Evolutionary conservation across 2,888 invertebrate species (phyloP).

Genomic region (Margaritifera margaritifera): DNA sequence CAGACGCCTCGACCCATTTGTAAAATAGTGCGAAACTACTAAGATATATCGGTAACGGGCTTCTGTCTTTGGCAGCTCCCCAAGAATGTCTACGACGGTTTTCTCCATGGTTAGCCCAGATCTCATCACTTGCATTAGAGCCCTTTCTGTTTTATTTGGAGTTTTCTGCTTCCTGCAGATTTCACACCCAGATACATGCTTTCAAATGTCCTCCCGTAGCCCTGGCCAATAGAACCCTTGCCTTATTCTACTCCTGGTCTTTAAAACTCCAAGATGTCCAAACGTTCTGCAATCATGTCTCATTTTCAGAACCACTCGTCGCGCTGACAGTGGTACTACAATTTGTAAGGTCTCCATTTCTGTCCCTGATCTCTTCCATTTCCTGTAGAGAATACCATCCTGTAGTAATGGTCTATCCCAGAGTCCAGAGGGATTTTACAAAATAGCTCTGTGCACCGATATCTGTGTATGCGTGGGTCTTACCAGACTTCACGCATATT

Average conservation of each 20-base stretch:
- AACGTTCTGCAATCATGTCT: constrained; percentile 11
- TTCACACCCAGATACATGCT: constrained; percentile 13
- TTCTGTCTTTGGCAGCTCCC: constrained; percentile 5
- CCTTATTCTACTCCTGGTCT: constrained; percentile 12
- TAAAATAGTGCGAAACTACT: constrained; percentile 12
- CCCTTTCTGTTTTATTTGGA: constrained; percentile 1
- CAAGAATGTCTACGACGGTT: constrained; percentile 11
- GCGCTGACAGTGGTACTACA: background rate
- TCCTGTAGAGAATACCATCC: too few species aligned
- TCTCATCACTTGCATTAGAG: constrained; percentile 7
- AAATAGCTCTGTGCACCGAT: background rate
- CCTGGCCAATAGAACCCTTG: constrained; percentile 20
- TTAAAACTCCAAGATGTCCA: constrained; percentile 15
- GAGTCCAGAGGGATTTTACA: constrained; percentile 8
- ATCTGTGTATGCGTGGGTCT: too few species aligned
- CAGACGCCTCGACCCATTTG: background rate
- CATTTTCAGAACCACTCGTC: background rate
- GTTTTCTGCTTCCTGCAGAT: constrained; percentile 12
- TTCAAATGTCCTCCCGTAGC: constrained; percentile 9
- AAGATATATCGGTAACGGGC: constrained; percentile 9
- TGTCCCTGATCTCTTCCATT: too few species aligned
- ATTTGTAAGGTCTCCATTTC: too few species aligned
- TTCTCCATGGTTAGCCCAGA: constrained; percentile 12
- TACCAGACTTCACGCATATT: too few species aligned
- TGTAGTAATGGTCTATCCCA: too few species aligned